Conservation (phyloP, 23 tunicate species). For the Halocynthia roretzi region DNA sequence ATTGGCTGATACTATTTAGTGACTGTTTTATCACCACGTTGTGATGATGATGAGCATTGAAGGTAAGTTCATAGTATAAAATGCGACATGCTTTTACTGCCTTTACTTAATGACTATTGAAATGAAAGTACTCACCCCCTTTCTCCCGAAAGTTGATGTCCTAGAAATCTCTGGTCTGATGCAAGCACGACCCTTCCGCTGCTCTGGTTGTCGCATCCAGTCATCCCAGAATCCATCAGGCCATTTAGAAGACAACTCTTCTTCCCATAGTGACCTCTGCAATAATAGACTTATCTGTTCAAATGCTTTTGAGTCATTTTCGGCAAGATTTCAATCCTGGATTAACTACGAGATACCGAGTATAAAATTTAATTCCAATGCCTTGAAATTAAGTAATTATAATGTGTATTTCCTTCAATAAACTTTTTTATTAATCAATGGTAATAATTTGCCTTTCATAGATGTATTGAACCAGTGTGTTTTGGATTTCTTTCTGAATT, state of each 20-base stretch:
- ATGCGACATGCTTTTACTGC: no score
- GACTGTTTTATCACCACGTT: neutral
- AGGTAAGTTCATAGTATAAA: no score
- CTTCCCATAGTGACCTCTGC: constrained; percentile 60
- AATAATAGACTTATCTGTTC: neutral
- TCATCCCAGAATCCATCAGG: constrained; percentile 97
- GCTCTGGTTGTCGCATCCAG: constrained; percentile 85
- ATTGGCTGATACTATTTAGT: no score
- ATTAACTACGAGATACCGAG: no score
- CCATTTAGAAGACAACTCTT: constrained; percentile 68
- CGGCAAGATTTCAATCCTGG: no score
- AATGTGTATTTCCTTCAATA: no score
- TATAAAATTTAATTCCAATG: no score
- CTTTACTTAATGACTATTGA: neutral
- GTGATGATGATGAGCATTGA: no score
- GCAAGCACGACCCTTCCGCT: constrained; percentile 70
- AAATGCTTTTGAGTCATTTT: neutral
- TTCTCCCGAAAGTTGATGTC: constrained; percentile 87
- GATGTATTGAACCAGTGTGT: no score
- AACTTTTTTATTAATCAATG: no score
- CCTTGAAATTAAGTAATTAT: no score
- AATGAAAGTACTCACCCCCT: constrained; percentile 45
- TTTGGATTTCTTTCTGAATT: neutral
- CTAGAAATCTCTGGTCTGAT: constrained; percentile 88
- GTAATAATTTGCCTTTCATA: no score